Evolutionary conservation across 1,140 invertebrate species (phyloP).

Genomic region (Ceratosolen solmsi): DNA sequence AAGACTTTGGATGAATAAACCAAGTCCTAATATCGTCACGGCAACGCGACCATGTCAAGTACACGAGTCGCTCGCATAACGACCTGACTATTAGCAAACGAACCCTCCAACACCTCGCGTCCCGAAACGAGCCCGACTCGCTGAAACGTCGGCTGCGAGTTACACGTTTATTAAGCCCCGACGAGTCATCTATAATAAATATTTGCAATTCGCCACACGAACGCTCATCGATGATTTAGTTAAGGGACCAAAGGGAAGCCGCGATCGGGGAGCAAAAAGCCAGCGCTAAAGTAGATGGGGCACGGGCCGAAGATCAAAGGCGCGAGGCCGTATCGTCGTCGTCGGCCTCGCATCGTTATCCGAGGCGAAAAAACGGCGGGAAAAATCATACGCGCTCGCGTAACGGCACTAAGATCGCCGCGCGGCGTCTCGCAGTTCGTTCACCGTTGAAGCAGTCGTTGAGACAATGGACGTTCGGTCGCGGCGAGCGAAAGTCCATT

Average conservation of each 20-base stretch:
- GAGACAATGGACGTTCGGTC: conserved; percentile 56
- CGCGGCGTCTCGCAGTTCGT: conserved; percentile 55
- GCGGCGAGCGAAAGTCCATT: conserved; percentile 59
- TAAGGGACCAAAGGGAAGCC: neutral
- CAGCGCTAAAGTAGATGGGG: neutral
- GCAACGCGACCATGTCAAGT: too few relatives aligned
- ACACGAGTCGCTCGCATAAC: too few relatives aligned
- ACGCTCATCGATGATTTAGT: too few relatives aligned
- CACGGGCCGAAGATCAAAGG: neutral
- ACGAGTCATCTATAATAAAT: too few relatives aligned
- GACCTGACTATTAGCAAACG: too few relatives aligned
- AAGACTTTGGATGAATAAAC: too few relatives aligned
- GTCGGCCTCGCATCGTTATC: neutral
- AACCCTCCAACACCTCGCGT: too few relatives aligned
- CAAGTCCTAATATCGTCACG: too few relatives aligned
- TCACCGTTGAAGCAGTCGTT: conserved; percentile 51
- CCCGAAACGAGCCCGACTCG: too few relatives aligned
- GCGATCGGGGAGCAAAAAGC: neutral
- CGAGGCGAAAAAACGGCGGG: neutral
- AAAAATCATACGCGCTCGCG: conserved; percentile 3
- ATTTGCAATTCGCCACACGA: too few relatives aligned
- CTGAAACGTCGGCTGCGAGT: too few relatives aligned
- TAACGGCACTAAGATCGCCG: conserved; percentile 55
- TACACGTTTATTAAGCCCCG: too few relatives aligned
- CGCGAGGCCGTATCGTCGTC: neutral